phyloP scores from a whole-genome alignment of 2,888 invertebrate species.

The Drosophila neonasuta region DNA sequence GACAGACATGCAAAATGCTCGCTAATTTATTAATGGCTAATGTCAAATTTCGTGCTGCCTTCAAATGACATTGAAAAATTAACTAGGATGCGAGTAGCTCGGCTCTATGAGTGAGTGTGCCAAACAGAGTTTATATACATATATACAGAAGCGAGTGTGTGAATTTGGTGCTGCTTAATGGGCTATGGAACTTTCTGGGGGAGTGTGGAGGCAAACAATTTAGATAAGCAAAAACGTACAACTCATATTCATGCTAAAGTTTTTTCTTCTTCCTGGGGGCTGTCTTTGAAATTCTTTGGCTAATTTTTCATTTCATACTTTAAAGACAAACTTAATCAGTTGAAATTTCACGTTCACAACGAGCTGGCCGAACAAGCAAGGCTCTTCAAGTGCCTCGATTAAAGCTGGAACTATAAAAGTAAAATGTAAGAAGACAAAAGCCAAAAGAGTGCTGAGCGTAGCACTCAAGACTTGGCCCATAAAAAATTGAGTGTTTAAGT shows the following conservation, averaged over 20 bases:
- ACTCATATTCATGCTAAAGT: slow-evolving; percentile 8
- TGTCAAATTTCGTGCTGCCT: slow-evolving; percentile 64
- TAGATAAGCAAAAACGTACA: slow-evolving; percentile 60
- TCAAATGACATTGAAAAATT: slow-evolving; percentile 71
- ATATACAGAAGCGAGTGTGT: slow-evolving; percentile 4
- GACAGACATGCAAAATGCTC: slow-evolving; percentile 44
- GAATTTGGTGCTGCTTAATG: slow-evolving; percentile 56
- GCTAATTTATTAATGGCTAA: slow-evolving; percentile 71
- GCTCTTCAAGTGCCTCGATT: slow-evolving; percentile 40
- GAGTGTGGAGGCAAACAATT: slow-evolving; percentile 59
- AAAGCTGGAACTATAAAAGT: slow-evolving; percentile 56
- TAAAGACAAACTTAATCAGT: slow-evolving; percentile 61
- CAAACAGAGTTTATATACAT: slow-evolving; percentile 8
- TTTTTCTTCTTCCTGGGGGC: neutral
- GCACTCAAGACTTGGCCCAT: slow-evolving; percentile 67
- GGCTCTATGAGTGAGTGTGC: slow-evolving; percentile 7
- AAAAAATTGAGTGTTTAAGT: slow-evolving; percentile 66
- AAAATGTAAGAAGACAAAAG: slow-evolving; percentile 64
- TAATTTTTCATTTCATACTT: slow-evolving; percentile 19
- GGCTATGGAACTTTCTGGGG: slow-evolving; percentile 44
- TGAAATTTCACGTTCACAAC: slow-evolving; percentile 54
- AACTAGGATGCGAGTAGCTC: slow-evolving; percentile 36
- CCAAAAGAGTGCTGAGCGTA: slow-evolving; percentile 46
- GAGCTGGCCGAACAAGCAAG: slow-evolving; percentile 23
- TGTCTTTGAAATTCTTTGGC: neutral